These are phyloP conservation scores for Reticulitermes speratus DNA, from an alignment of 1,140 invertebrate genomes.

Conservation along the genomic window DNA sequence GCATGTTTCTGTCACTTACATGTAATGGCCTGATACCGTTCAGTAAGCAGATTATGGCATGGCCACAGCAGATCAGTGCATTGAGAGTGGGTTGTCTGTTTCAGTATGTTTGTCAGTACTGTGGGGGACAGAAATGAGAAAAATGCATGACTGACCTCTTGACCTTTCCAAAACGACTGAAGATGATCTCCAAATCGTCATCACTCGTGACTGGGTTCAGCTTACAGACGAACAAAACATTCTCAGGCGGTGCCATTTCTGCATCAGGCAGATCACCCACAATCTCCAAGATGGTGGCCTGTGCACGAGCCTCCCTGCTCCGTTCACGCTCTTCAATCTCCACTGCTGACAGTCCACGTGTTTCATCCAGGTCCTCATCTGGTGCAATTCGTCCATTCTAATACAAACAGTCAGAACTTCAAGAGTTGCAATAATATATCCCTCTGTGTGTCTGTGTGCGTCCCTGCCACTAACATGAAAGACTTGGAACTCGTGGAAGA, in stretches of 20 bases:
- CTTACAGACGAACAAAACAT: constrained; percentile 99
- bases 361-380: constrained; percentile 94
- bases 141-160: constrained; percentile 54
- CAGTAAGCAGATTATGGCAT: no score
- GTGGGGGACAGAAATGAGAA: constrained; percentile 12
- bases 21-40: no score
- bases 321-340: constrained; percentile 88
- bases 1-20: no score
- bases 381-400: constrained; percentile 87
- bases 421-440: constrained; percentile 24
- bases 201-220: constrained; percentile 99
- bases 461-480: not conserved
- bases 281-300: constrained; percentile 97
- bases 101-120: no score
- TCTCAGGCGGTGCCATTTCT: constrained; percentile 97
- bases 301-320: constrained; percentile 90
- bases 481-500: no score
- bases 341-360: constrained; percentile 74
- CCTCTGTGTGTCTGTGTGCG: not conserved
- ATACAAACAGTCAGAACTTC: constrained; percentile 40
- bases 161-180: constrained; percentile 94
- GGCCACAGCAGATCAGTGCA: no score
- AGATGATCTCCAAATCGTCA: constrained; percentile 97
- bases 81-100: no score
- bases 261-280: constrained; percentile 97